These are phyloP conservation scores for Catalaphyllia jardinei DNA, from an alignment of 64 coral and sea anemone genomes.

Conservation along the genomic window DNA sequence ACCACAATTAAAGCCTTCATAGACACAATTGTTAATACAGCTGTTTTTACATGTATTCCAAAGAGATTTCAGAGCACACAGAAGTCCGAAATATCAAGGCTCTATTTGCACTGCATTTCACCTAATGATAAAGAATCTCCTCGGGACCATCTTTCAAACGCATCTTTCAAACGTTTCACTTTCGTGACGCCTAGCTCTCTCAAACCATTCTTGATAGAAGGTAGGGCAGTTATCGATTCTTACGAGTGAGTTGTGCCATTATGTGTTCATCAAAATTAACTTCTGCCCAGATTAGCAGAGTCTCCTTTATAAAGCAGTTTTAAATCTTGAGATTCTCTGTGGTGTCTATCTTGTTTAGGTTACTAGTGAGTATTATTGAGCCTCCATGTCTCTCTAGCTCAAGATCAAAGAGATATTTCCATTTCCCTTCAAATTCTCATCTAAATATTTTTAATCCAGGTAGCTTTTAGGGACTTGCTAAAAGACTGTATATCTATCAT, in stretches of 20 bases:
- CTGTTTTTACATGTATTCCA: background rate
- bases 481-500: slow-evolving; percentile 37
- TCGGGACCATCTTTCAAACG: slow-evolving; percentile 33
- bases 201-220: slow-evolving; percentile 21
- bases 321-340: background rate
- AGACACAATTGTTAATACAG: background rate
- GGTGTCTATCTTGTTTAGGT: slow-evolving; percentile 50
- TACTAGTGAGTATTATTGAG: slow-evolving; percentile 20
- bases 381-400: slow-evolving; percentile 37
- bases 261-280: slow-evolving; percentile 50
- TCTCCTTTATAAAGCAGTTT: background rate
- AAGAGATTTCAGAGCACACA: slow-evolving; percentile 29
- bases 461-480: slow-evolving; percentile 44
- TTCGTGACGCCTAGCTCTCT: slow-evolving; percentile 51
- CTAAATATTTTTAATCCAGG: slow-evolving; percentile 51
- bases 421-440: no score
- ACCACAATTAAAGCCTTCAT: background rate
- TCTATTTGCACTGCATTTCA: slow-evolving; percentile 27
- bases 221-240: slow-evolving; percentile 40
- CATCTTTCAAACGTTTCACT: slow-evolving; percentile 57
- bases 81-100: slow-evolving; percentile 2
- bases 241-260: slow-evolving; percentile 54
- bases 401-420: slow-evolving; percentile 69
- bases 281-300: slow-evolving; percentile 20
- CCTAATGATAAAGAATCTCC: slow-evolving; percentile 29